Percentiles rank a stretch among this genome's conserved stretches.
phyloP scores from a whole-genome alignment of 1,140 invertebrate species.

The Drosophila persimilis region DNA sequence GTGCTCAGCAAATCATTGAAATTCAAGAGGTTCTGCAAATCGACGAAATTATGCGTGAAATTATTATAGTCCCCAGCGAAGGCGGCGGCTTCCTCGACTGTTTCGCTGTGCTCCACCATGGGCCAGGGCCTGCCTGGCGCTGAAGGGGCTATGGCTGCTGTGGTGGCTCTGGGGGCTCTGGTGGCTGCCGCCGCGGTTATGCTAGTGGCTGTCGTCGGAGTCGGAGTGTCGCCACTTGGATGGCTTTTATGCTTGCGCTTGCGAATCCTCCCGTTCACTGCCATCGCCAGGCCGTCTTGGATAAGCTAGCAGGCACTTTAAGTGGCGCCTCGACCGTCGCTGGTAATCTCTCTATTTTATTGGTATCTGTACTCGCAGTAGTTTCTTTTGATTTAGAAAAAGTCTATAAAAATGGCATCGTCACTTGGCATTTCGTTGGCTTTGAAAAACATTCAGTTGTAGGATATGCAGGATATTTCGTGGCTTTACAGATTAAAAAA shows the following conservation, averaged over 20 bases:
- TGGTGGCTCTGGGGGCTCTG: conserved; percentile 8
- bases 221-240: conserved; percentile 56
- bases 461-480: conserved; percentile 66
- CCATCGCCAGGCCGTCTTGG: conserved; percentile 46
- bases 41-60: conserved; percentile 80
- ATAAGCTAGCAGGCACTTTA: conserved; percentile 42
- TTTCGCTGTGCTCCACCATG: conserved; percentile 34
- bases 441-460: conserved; percentile 30
- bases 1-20: conserved; percentile 57
- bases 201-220: conserved; percentile 25
- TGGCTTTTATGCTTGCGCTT: conserved; percentile 67
- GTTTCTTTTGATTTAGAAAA: conserved; percentile 56
- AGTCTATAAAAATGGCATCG: conserved; percentile 71
- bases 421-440: conserved; percentile 61
- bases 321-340: conserved; percentile 48
- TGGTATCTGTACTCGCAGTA: conserved; percentile 8
- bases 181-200: conserved; percentile 13
- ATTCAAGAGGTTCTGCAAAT: conserved; percentile 76
- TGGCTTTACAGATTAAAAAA: conserved; percentile 42
- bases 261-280: conserved; percentile 57
- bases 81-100: conserved; percentile 29
- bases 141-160: background rate
- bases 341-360: conserved; percentile 20
- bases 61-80: conserved; percentile 57
- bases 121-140: conserved; percentile 16